Conservation (phyloP, 2,888 invertebrate species). For the Baccha elongata region DNA sequence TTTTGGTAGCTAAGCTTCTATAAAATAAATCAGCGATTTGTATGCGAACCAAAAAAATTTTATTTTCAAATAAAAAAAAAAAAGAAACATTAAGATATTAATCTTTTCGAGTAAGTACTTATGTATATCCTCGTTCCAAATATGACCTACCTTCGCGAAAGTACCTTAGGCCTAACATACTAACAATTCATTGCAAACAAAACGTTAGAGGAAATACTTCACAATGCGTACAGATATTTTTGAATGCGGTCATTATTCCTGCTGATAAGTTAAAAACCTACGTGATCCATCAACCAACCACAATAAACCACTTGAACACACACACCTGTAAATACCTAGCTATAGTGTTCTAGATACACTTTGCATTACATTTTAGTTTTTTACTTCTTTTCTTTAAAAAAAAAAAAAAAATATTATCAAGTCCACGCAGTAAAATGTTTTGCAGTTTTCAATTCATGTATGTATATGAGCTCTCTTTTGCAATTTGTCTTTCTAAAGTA, state of each 20-base stretch:
- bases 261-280: constrained; percentile 6
- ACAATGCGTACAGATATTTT: not conserved
- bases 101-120: no score
- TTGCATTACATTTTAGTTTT: not conserved
- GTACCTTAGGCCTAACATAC: not conserved
- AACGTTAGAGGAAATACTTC: not conserved
- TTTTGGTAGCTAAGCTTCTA: no score
- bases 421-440: constrained; percentile 8
- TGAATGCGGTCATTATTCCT: constrained; percentile 27
- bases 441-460: constrained; percentile 8
- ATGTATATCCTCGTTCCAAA: no score
- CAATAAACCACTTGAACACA: constrained; percentile 5
- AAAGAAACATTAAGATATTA: not conserved
- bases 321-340: not conserved
- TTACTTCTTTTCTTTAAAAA: not conserved
- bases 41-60: no score
- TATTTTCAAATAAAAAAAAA: no score
- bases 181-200: not conserved
- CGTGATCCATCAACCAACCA: constrained; percentile 19
- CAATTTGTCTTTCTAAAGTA: not conserved
- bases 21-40: no score
- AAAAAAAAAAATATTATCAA: not conserved
- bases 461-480: constrained; percentile 10
- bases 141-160: constrained; percentile 5
- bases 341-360: constrained; percentile 1